These are phyloP conservation scores for Amaurobius ferox DNA, from an alignment of 2,888 invertebrate genomes.

Conservation along the genomic window DNA sequence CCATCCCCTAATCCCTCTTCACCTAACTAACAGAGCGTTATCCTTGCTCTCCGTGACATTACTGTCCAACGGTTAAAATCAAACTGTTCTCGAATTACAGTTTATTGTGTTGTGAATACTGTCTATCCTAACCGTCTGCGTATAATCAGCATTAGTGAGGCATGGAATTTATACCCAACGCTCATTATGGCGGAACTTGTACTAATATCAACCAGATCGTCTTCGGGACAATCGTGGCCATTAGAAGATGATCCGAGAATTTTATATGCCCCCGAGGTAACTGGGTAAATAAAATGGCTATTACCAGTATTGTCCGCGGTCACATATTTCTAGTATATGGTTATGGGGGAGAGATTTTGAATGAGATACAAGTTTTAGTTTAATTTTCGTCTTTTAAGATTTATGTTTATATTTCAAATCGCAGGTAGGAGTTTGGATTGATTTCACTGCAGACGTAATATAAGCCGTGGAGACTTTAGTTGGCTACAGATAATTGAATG, in stretches of 20 bases:
- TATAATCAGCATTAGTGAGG: not conserved
- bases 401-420: too few relatives aligned
- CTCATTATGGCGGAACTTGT: not conserved
- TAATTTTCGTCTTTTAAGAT: too few relatives aligned
- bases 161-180: not conserved
- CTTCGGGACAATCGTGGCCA: not conserved
- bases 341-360: too few relatives aligned
- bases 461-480: too few relatives aligned
- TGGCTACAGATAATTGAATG: too few relatives aligned
- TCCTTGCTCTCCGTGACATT: not conserved
- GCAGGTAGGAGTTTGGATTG: too few relatives aligned
- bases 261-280: not conserved
- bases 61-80: constrained; percentile 5
- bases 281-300: too few relatives aligned
- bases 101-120: not conserved
- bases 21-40: not conserved
- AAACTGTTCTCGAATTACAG: constrained; percentile 8
- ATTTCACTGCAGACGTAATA: too few relatives aligned
- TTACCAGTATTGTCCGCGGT: too few relatives aligned
- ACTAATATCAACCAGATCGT: not conserved
- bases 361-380: too few relatives aligned
- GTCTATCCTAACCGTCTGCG: not conserved
- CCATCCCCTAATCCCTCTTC: not conserved
- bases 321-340: too few relatives aligned
- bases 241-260: not conserved